A percentile compares a stretch with the other conserved stretches of the same genome.
phyloP scores from a whole-genome alignment of 2,888 invertebrate species.

The Callosobruchus maculatus region DNA sequence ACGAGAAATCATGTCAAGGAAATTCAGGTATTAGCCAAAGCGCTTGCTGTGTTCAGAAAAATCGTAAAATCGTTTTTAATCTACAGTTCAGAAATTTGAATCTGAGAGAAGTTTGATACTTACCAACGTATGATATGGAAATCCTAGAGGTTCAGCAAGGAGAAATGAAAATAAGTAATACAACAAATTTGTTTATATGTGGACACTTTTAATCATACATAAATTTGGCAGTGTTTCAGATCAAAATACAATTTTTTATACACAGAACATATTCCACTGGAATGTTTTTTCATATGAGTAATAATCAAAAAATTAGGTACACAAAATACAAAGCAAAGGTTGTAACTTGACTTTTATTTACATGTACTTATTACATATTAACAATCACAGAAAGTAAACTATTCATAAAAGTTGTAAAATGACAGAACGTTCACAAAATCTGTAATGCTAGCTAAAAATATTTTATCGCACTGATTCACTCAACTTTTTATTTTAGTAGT shows the following conservation, averaged over 20 bases:
- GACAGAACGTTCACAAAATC: neutral
- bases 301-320: constrained; percentile 4
- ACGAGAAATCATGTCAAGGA: no score
- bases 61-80: no score
- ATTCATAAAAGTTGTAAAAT: neutral
- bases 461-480: neutral
- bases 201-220: constrained; percentile 44
- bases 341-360: constrained; percentile 5
- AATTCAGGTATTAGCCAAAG: no score
- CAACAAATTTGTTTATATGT: constrained; percentile 18
- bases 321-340: constrained; percentile 4
- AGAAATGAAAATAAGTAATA: constrained; percentile 3
- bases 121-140: no score
- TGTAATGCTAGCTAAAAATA: neutral
- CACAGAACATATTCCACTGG: constrained; percentile 44
- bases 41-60: no score
- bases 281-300: constrained; percentile 29
- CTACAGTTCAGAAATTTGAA: no score
- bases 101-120: no score
- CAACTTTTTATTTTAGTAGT: neutral
- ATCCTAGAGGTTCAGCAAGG: no score
- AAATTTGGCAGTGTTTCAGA: constrained; percentile 47
- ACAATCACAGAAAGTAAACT: neutral
- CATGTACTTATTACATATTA: neutral
- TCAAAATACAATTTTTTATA: constrained; percentile 47